Evolutionary conservation across 2,888 invertebrate species (phyloP), one percentile per base, ranked within the genome.

Genomic region (Heliconius ethilla): DNA sequence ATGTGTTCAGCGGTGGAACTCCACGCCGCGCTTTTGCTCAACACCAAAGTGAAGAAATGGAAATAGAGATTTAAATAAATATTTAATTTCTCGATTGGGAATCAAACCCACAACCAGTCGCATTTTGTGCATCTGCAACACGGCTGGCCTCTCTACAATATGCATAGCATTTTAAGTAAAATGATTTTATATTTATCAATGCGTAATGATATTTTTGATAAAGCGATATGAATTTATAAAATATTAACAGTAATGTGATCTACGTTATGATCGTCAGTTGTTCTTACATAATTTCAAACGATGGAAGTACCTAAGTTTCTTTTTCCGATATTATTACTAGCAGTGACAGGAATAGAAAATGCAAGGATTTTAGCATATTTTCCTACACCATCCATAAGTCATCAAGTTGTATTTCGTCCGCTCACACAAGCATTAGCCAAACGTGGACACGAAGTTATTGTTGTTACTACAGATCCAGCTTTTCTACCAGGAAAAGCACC

Each of bases 401-500:
- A 92, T 75, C 91, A 92, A 82, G 81, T 89, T 1, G 87, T 88
- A 0, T 89, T 85, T 65, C 85, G 86, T 27, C 84, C 87, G 2
- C 75, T 92, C 1, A 86, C 88, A 29, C 83, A 86, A 40, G 89
- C 88, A 55, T 82, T 94, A 65, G 87, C 86, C 0, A 83, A 80
- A 66, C 83, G 89, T 18, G 93, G 92, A 5, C 92, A 94, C 70
- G 85, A 92, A 69, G 75, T 93, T 0, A 84, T 87, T 0, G 82
- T 91, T 0, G 75, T 91, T 7, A 90, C 92, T 0, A 76, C 92
- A 25, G 78, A 90, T 74, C 90, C 90, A 9, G 82, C 78, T 3
- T 86, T 83, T 33, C 74, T 82, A 1, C 82, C 85, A 33, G 81
- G 77, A 15, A 51, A 69, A 15, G 62, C 73, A 11, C 84, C 84